Evolutionary conservation across 2,113 vertebrate species (phyloP).

Genomic region (Microtus richardsoni): DNA sequence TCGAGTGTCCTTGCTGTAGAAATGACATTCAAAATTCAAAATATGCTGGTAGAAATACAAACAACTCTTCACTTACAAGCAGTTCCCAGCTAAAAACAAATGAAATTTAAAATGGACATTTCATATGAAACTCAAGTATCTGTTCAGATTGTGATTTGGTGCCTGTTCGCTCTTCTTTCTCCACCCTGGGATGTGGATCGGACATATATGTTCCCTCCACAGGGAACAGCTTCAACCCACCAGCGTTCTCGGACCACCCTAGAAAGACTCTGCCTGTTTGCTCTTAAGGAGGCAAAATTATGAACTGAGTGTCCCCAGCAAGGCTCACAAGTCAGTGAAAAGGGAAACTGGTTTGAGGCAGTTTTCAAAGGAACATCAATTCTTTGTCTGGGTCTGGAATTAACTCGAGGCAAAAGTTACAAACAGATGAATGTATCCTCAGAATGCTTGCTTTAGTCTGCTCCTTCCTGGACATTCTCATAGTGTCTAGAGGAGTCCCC

Average conservation of each 20-base stretch:
- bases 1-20: slow-evolving; percentile 2
- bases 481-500: not conserved
- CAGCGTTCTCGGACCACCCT: not conserved
- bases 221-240: not conserved
- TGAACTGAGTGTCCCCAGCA: not conserved
- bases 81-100: slow-evolving; percentile 49
- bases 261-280: not conserved
- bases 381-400: slow-evolving; percentile 23
- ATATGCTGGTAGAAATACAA: slow-evolving; percentile 27
- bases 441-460: not conserved
- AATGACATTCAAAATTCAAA: slow-evolving; percentile 57
- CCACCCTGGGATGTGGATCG: not conserved
- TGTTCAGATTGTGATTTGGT: slow-evolving; percentile 44
- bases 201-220: not conserved
- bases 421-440: slow-evolving; percentile 10
- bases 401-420: slow-evolving; percentile 57
- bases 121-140: slow-evolving; percentile 38
- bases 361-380: not conserved
- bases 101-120: slow-evolving; percentile 35
- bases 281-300: slow-evolving; percentile 25
- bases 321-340: not conserved
- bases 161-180: not conserved
- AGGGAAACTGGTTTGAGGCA: not conserved
- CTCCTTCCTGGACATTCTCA: slow-evolving; percentile 7
- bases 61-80: slow-evolving; percentile 37